Conservation (phyloP, 2,888 invertebrate genomes). For the Lomographa bimaculata region DNA sequence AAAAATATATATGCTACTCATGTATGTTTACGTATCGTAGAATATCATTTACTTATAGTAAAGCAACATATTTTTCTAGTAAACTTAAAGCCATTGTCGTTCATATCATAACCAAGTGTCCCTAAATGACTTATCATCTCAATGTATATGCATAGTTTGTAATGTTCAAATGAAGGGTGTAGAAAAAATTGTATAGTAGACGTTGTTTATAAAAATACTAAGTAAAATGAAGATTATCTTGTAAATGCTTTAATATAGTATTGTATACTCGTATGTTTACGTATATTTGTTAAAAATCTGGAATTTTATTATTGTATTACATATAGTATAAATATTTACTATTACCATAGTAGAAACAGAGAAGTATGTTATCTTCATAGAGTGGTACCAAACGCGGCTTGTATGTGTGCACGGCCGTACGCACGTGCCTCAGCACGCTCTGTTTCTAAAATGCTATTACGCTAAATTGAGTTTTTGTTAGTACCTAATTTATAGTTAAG, state of each 20-base stretch:
- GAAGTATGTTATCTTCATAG: too few relatives aligned
- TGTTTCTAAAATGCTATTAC: too few relatives aligned
- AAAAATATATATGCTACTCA: too few relatives aligned
- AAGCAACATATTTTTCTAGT: conserved; percentile 20
- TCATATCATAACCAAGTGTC: conserved; percentile 7
- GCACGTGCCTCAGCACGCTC: too few relatives aligned
- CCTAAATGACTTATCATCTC: conserved; percentile 3
- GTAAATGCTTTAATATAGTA: conserved; percentile 11
- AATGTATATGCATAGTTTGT: conserved; percentile 1
- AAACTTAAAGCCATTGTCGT: conserved; percentile 13
- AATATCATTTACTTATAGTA: conserved; percentile 8
- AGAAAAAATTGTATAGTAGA: conserved; percentile 17
- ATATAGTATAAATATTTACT: too few relatives aligned
- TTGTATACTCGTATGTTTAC: conserved; percentile 5
- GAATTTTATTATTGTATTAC: too few relatives aligned
- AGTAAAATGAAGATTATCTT: conserved; percentile 7
- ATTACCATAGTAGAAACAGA: too few relatives aligned
- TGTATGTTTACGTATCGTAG: too few relatives aligned
- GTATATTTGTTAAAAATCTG: background rate
- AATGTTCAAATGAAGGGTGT: conserved; percentile 23
- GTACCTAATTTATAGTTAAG: too few relatives aligned
- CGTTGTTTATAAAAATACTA: conserved; percentile 14
- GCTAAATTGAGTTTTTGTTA: too few relatives aligned
- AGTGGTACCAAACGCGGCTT: too few relatives aligned
- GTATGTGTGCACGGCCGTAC: too few relatives aligned